These are phyloP conservation scores for Holotrichia oblita DNA, from an alignment of 1,140 invertebrate species.

Conservation along the genomic window DNA sequence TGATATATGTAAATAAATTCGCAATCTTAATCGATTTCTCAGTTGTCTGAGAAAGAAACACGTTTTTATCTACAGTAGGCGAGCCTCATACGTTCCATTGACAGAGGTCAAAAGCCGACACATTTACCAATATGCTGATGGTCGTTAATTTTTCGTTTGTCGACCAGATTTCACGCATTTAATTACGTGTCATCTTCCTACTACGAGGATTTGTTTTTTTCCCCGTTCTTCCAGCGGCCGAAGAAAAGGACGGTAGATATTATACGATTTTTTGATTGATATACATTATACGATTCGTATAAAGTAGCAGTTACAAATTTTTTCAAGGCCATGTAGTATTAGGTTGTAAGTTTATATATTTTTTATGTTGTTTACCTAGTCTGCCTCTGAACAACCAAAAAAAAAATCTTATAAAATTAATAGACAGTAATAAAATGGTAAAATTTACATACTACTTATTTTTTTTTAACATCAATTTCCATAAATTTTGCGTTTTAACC, in stretches of 20 bases:
- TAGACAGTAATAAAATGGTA: neutral
- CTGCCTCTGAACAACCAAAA: neutral
- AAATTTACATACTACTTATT: constrained; percentile 2
- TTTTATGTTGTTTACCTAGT: neutral
- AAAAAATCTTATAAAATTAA: too few species aligned
- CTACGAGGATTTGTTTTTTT: too few species aligned
- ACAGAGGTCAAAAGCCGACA: constrained; percentile 4
- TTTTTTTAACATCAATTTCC: too few species aligned
- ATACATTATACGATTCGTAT: neutral
- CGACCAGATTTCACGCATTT: neutral
- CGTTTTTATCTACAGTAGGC: neutral
- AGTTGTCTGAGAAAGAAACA: too few species aligned
- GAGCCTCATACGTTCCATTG: neutral
- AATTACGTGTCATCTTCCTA: neutral
- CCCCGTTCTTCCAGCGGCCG: neutral
- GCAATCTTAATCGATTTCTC: too few species aligned
- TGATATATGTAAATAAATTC: too few species aligned
- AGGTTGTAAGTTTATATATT: constrained; percentile 1
- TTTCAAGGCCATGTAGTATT: neutral
- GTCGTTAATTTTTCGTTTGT: too few species aligned
- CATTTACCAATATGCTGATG: too few species aligned
- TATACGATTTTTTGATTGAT: constrained; percentile 2
- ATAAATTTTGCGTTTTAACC: too few species aligned
- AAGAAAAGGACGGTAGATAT: neutral
- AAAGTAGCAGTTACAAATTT: neutral